A percentile compares a stretch with the other conserved stretches of the same genome.
These are phyloP conservation scores for Drosophila littoralis DNA, from an alignment of 1,140 invertebrate species.

Conservation along the genomic window DNA sequence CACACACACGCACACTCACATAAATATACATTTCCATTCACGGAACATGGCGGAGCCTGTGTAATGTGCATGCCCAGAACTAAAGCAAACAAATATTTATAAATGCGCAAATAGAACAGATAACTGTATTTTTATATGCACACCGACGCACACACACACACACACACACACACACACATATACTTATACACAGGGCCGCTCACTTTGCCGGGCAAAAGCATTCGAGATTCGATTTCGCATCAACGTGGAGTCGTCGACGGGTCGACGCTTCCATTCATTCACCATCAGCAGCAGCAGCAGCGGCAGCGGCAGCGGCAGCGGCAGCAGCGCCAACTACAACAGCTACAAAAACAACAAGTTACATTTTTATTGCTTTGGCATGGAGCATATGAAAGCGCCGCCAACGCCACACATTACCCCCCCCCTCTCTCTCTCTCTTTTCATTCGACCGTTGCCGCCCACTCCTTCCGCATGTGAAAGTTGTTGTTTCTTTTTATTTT, in stretches of 20 bases:
- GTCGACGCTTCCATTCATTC: conserved; percentile 78
- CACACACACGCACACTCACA: conserved; percentile 16
- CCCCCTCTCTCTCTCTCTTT: not conserved
- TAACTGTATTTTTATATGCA: conserved; percentile 78
- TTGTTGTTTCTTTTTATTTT: conserved; percentile 18
- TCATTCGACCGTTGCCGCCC: conserved; percentile 26
- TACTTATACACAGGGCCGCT: conserved; percentile 40
- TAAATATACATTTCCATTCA: conserved; percentile 24
- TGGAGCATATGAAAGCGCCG: conserved; percentile 76
- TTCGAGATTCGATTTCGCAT: conserved; percentile 77
- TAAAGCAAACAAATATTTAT: conserved; percentile 79
- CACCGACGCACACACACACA: conserved; percentile 30
- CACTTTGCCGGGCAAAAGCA: conserved; percentile 65
- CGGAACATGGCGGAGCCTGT: conserved; percentile 26
- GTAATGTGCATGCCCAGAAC: conserved; percentile 72
- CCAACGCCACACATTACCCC: conserved; percentile 25
- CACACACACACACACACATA: conserved; percentile 21
- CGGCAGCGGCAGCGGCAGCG: conserved; percentile 8
- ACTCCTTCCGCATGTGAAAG: conserved; percentile 46
- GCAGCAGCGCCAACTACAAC: conserved; percentile 15
- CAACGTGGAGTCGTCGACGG: conserved; percentile 69
- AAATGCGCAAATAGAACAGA: conserved; percentile 81
- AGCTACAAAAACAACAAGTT: conserved; percentile 61
- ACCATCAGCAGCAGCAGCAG: conserved; percentile 35
- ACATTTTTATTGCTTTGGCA: conserved; percentile 81